Percentiles rank a stretch among this genome's conserved stretches.
Conservation (phyloP, 2,797 vertebrate genomes). For the Rhinophrynus dorsalis region DNA sequence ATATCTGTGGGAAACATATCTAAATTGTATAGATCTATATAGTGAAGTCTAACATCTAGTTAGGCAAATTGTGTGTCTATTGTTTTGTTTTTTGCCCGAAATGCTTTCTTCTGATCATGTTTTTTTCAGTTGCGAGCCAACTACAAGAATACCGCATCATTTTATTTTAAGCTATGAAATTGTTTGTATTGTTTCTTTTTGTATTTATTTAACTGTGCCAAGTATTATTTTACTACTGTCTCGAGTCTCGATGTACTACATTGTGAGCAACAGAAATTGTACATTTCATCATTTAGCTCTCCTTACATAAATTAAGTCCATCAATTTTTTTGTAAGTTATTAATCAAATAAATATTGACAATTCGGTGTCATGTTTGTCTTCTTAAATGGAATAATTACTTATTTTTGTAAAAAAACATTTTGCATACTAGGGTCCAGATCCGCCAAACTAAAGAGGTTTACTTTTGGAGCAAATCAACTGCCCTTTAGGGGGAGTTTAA, state of each 20-base stretch:
- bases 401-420: too few species aligned
- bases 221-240: slow-evolving; percentile 81
- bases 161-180: slow-evolving; percentile 67
- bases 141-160: slow-evolving; percentile 51
- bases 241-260: slow-evolving; percentile 72
- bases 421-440: too few species aligned
- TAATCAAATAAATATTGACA: slow-evolving; percentile 83
- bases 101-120: slow-evolving; percentile 58
- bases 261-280: slow-evolving; percentile 72
- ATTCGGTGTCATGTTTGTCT: slow-evolving; percentile 65
- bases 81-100: slow-evolving; percentile 62
- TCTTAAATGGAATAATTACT: slow-evolving; percentile 44
- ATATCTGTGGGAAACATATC: slow-evolving; percentile 33
- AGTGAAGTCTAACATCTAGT: slow-evolving; percentile 54
- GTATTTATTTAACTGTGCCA: slow-evolving; percentile 83
- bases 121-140: slow-evolving; percentile 60
- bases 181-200: slow-evolving; percentile 68
- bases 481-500: too few species aligned
- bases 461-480: too few species aligned
- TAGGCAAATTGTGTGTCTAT: slow-evolving; percentile 58
- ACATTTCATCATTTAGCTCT: slow-evolving; percentile 81
- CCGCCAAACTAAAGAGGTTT: too few species aligned
- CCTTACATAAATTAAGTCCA: slow-evolving; percentile 78
- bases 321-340: slow-evolving; percentile 80
- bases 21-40: slow-evolving; percentile 47